These are phyloP conservation scores for Aspidiotus rigidus DNA, from an alignment of 2,888 invertebrate species.

Conservation along the genomic window DNA sequence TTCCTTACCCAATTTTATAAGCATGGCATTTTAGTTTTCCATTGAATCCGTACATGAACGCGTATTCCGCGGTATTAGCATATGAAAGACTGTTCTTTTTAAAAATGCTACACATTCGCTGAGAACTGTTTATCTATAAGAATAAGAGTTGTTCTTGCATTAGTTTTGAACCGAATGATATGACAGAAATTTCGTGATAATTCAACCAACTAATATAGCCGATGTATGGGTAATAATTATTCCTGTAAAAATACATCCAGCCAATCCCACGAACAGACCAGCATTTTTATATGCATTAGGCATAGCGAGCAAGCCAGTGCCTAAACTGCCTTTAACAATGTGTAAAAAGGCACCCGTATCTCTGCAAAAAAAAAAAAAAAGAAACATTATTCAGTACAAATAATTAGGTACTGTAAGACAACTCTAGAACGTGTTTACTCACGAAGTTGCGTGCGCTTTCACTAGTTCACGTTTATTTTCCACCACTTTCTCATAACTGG, in stretches of 20 bases:
- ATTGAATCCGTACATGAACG: slow-evolving; percentile 25
- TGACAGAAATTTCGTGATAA: neutral
- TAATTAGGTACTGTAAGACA: too few species aligned
- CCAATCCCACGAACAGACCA: slow-evolving; percentile 11
- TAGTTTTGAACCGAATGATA: neutral
- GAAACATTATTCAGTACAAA: too few species aligned
- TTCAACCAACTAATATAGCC: slow-evolving; percentile 14
- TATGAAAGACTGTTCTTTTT: slow-evolving; percentile 20
- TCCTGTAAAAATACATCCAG: slow-evolving; percentile 8
- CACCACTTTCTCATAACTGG: too few species aligned
- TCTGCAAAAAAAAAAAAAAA: slow-evolving; percentile 5
- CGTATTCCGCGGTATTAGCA: slow-evolving; percentile 30
- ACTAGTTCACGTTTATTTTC: too few species aligned
- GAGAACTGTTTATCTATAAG: slow-evolving; percentile 26
- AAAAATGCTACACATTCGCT: slow-evolving; percentile 23
- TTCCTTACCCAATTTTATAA: slow-evolving; percentile 11
- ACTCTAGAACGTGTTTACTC: too few species aligned
- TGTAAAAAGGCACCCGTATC: slow-evolving; percentile 23
- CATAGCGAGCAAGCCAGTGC: slow-evolving; percentile 25
- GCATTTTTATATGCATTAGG: slow-evolving; percentile 25
- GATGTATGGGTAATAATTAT: slow-evolving; percentile 18
- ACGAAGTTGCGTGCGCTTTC: too few species aligned
- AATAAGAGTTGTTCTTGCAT: neutral
- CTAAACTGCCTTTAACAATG: slow-evolving; percentile 23
- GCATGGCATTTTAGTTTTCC: slow-evolving; percentile 22